Percentiles rank a stretch among this genome's conserved stretches.
Evolutionary conservation across 92 coral and sea anemone species (phyloP).

Genomic region (Plumapathes pennacea): DNA sequence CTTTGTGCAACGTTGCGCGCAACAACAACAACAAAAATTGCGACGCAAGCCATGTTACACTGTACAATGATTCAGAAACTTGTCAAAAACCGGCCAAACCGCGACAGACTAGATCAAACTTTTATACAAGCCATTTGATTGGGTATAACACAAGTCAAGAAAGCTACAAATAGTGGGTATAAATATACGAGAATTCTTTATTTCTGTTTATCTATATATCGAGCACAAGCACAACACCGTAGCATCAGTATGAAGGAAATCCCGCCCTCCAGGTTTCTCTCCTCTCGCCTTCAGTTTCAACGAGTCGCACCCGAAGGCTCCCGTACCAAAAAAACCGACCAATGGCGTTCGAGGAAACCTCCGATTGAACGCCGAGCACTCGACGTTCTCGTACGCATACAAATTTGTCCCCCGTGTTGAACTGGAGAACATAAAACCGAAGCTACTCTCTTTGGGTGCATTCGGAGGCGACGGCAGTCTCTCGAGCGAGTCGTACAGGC

Average conservation of each 20-base stretch:
- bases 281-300: constrained; percentile 41
- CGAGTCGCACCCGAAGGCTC: constrained; percentile 81
- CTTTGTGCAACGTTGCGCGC: too few relatives aligned
- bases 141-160: too few relatives aligned
- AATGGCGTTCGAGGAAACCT: constrained; percentile 56
- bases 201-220: too few relatives aligned
- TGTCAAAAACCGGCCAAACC: too few relatives aligned
- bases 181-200: too few relatives aligned
- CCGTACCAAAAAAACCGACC: constrained; percentile 59
- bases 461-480: constrained; percentile 39
- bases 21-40: too few relatives aligned
- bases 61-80: too few relatives aligned
- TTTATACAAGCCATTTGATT: too few relatives aligned
- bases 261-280: constrained; percentile 69
- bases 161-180: too few relatives aligned
- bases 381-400: constrained; percentile 29
- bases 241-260: constrained; percentile 64
- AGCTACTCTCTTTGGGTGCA: constrained; percentile 28
- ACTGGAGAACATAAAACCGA: constrained; percentile 59
- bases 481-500: constrained; percentile 35
- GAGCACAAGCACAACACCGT: constrained; percentile 66
- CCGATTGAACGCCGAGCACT: constrained; percentile 30
- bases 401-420: constrained; percentile 30
- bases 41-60: too few relatives aligned
- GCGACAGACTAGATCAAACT: too few relatives aligned